These are phyloP conservation scores for Drosophila testacea DNA, from an alignment of 2,888 invertebrate genomes.

Conservation along the genomic window DNA sequence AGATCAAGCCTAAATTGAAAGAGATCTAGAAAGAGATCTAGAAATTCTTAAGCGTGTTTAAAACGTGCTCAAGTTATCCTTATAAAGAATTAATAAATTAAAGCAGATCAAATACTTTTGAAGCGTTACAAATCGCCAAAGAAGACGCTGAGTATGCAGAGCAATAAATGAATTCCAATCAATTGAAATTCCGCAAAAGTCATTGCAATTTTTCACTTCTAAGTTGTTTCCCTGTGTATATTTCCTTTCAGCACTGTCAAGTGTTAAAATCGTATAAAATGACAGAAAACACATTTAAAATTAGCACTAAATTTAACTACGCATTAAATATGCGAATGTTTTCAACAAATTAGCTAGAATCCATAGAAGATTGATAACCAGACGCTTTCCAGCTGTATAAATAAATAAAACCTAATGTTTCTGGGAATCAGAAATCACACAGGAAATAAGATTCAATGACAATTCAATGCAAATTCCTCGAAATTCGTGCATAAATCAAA, in stretches of 20 bases:
- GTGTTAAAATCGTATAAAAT: neutral
- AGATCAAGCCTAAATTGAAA: constrained; percentile 5
- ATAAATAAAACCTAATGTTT: constrained; percentile 6
- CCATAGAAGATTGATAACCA: neutral
- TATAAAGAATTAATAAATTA: neutral
- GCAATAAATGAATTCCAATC: constrained; percentile 1
- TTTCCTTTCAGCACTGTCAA: too few species aligned
- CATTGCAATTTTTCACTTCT: neutral
- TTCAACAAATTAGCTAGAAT: constrained; percentile 17
- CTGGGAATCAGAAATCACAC: constrained; percentile 7
- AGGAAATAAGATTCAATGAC: neutral
- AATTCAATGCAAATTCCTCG: constrained; percentile 20
- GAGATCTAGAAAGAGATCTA: too few species aligned
- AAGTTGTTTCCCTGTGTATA: too few species aligned
- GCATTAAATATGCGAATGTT: neutral
- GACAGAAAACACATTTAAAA: neutral
- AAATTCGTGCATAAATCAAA: neutral
- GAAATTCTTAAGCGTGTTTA: constrained; percentile 30
- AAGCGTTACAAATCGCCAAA: constrained; percentile 1
- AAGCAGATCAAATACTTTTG: neutral
- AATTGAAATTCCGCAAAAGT: constrained; percentile 6
- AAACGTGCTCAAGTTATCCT: constrained; percentile 29
- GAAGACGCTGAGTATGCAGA: neutral
- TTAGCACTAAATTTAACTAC: neutral
- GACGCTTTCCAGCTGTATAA: neutral